These are phyloP conservation scores for Hipposideros larvatus DNA, from an alignment of 2,797 vertebrate genomes.

Conservation along the genomic window DNA sequence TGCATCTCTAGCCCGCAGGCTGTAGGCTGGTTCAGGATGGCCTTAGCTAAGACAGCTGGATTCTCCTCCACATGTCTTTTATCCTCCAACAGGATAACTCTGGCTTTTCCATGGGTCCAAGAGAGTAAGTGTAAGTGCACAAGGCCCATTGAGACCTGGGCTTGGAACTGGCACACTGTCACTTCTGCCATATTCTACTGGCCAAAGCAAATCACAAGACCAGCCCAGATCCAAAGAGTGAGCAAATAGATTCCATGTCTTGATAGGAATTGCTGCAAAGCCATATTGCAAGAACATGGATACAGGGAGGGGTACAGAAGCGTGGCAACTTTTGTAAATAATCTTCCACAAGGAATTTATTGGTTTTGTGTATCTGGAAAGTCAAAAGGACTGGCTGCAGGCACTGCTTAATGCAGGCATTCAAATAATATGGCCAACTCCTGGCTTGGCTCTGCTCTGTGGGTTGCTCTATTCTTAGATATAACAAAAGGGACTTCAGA, in stretches of 20 bases:
- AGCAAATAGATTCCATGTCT: background rate
- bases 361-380: background rate
- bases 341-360: background rate
- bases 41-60: background rate
- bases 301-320: background rate
- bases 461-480: background rate
- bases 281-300: background rate
- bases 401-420: background rate
- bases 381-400: background rate
- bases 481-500: background rate
- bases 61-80: background rate
- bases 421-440: background rate
- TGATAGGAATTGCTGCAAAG: background rate
- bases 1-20: background rate
- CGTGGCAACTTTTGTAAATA: background rate
- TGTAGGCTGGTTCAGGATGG: background rate
- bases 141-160: background rate
- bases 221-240: background rate
- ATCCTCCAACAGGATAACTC: background rate
- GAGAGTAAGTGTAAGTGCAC: background rate
- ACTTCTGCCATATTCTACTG: background rate
- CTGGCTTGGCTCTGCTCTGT: background rate
- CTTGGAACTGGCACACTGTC: background rate
- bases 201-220: background rate
- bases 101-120: background rate